These are phyloP conservation scores for Clarias batrachus DNA, from an alignment of 2,113 vertebrate species.

Conservation along the genomic window DNA sequence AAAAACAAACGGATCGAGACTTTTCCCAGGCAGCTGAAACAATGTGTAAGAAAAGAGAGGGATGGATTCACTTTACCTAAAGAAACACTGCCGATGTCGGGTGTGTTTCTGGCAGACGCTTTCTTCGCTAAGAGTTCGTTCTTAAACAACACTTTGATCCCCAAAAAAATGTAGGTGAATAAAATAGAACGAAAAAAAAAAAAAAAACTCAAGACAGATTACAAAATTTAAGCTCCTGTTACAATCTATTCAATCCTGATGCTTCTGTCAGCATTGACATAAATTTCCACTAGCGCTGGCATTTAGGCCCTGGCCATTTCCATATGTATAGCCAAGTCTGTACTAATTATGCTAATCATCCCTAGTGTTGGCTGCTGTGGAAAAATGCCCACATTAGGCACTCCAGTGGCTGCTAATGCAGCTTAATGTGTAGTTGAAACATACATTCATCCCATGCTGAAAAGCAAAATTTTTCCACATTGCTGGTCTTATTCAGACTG, in stretches of 20 bases:
- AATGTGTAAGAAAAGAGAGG: slow-evolving; percentile 66
- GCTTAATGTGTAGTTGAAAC: slow-evolving; percentile 95
- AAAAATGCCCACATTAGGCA: slow-evolving; percentile 96
- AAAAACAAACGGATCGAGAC: slow-evolving; percentile 73
- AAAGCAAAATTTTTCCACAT: slow-evolving; percentile 94
- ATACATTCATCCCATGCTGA: slow-evolving; percentile 91
- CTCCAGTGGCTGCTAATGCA: slow-evolving; percentile 94
- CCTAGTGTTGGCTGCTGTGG: slow-evolving; percentile 90
- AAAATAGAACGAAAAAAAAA: slow-evolving; percentile 22
- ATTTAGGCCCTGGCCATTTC: slow-evolving; percentile 91
- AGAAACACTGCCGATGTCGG: not conserved
- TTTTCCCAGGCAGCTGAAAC: slow-evolving; percentile 71
- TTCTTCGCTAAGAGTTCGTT: not conserved
- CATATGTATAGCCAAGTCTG: slow-evolving; percentile 94
- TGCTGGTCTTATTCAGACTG: slow-evolving; percentile 93
- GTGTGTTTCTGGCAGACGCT: not conserved
- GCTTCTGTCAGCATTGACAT: slow-evolving; percentile 89
- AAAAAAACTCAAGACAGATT: slow-evolving; percentile 31
- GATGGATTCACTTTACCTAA: slow-evolving; percentile 64
- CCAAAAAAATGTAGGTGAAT: not conserved
- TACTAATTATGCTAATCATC: slow-evolving; percentile 97
- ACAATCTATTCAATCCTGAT: slow-evolving; percentile 85
- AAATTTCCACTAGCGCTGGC: slow-evolving; percentile 92
- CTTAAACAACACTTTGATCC: not conserved
- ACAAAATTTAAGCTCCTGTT: slow-evolving; percentile 74